These are phyloP conservation scores for Platerodrilus igneus DNA, from an alignment of 2,888 invertebrate species.

Conservation along the genomic window DNA sequence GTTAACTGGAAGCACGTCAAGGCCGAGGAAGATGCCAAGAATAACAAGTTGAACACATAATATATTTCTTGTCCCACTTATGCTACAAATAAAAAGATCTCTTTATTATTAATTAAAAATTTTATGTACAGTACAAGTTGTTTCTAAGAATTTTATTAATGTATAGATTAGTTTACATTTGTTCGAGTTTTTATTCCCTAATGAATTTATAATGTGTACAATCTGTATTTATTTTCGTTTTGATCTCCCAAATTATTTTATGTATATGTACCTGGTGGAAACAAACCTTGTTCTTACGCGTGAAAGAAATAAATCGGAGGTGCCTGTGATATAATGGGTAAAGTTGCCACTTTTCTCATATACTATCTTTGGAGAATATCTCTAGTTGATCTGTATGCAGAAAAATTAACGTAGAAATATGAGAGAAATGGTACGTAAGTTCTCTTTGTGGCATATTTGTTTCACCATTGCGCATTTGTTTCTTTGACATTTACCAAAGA, in stretches of 20 bases:
- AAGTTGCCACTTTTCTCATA: too few species aligned
- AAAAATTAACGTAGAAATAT: too few species aligned
- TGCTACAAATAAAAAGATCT: slow-evolving; percentile 26
- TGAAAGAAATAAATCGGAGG: too few species aligned
- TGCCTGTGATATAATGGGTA: too few species aligned
- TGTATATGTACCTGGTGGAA: too few species aligned
- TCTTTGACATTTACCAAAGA: too few species aligned
- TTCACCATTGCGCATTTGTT: too few species aligned
- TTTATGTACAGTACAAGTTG: slow-evolving; percentile 25
- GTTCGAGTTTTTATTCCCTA: slow-evolving; percentile 27
- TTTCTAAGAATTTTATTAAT: slow-evolving; percentile 15
- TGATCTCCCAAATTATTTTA: slow-evolving; percentile 29
- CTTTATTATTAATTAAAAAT: slow-evolving; percentile 22
- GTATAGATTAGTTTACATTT: slow-evolving; percentile 25
- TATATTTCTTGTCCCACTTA: slow-evolving; percentile 13
- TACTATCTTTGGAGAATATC: too few species aligned
- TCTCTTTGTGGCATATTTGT: too few species aligned
- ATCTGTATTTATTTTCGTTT: slow-evolving; percentile 39
- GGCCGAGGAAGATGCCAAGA: slow-evolving; percentile 47
- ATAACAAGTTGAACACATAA: slow-evolving; percentile 31
- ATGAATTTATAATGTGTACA: slow-evolving; percentile 22
- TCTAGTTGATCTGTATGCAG: too few species aligned
- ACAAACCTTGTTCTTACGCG: too few species aligned
- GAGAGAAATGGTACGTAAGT: too few species aligned
- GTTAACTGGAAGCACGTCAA: slow-evolving; percentile 43